Percentiles rank a stretch among this genome's conserved stretches.
Conservation (phyloP, 2,888 invertebrate species). For the Rhopalosiphum nymphaeae region DNA sequence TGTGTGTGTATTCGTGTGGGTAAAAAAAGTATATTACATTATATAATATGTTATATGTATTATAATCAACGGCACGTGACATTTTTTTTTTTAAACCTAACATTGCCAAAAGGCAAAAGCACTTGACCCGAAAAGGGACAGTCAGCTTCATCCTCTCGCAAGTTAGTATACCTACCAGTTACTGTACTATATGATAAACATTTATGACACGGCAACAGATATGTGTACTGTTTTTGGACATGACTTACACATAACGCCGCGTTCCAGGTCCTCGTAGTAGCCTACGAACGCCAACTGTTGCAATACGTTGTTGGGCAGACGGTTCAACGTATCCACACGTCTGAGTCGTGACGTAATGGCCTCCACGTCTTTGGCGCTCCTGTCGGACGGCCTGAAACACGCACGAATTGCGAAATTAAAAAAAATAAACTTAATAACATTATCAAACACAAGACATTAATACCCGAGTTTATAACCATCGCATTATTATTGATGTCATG, state of each 20-base stretch:
- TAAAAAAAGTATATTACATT: neutral
- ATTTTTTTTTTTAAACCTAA: neutral
- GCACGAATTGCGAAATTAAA: neutral
- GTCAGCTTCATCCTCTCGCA: neutral
- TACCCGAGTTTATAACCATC: neutral
- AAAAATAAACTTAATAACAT: neutral
- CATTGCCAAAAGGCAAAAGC: neutral
- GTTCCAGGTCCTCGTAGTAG: constrained; percentile 83
- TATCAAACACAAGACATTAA: neutral
- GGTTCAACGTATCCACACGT: constrained; percentile 76
- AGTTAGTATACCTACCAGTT: neutral
- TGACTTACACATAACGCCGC: constrained; percentile 81
- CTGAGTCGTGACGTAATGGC: constrained; percentile 78
- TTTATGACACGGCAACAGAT: neutral
- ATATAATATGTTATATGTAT: neutral
- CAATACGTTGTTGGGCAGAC: constrained; percentile 78
- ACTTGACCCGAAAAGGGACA: neutral
- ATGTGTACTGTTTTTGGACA: neutral
- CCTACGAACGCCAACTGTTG: constrained; percentile 82
- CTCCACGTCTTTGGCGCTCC: constrained; percentile 81
- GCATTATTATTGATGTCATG: neutral
- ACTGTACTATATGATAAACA: neutral
- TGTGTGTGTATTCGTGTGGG: neutral
- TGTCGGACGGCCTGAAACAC: constrained; percentile 78
- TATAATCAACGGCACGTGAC: neutral